Evolutionary conservation across 2,888 invertebrate genomes (phyloP).

Genomic region (Drosophila vallismaia): DNA sequence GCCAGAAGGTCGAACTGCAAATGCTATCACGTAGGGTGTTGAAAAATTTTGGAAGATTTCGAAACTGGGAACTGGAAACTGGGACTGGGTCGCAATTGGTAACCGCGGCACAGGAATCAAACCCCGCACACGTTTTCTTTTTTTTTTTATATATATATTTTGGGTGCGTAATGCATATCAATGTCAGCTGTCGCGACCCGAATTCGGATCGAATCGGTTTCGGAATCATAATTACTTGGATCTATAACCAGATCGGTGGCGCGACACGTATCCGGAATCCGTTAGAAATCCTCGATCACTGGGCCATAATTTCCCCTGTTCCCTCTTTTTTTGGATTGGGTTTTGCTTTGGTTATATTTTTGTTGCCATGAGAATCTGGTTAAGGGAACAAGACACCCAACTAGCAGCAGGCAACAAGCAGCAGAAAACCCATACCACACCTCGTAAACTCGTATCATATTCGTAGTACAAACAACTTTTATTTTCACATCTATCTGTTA

Average conservation of each 20-base stretch:
- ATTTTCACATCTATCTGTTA: slow-evolving; percentile 78
- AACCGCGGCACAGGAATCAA: slow-evolving; percentile 66
- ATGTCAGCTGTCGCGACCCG: slow-evolving; percentile 30
- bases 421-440: slow-evolving; percentile 44
- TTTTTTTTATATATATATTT: slow-evolving; percentile 32
- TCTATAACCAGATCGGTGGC: slow-evolving; percentile 23
- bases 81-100: slow-evolving; percentile 70
- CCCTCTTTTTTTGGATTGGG: slow-evolving; percentile 19
- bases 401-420: not conserved
- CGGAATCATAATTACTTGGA: slow-evolving; percentile 3
- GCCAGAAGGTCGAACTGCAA: slow-evolving; percentile 37
- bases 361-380: slow-evolving; percentile 58
- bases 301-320: slow-evolving; percentile 35
- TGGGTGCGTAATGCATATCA: slow-evolving; percentile 68
- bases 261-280: slow-evolving; percentile 63
- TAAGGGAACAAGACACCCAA: slow-evolving; percentile 15
- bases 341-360: slow-evolving; percentile 13
- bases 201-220: slow-evolving; percentile 29
- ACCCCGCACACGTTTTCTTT: slow-evolving; percentile 55
- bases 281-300: slow-evolving; percentile 55
- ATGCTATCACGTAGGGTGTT: slow-evolving; percentile 44
- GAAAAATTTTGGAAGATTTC: slow-evolving; percentile 41
- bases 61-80: slow-evolving; percentile 55
- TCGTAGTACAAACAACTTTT: slow-evolving; percentile 60
- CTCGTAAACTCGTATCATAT: slow-evolving; percentile 7